Percentiles rank a stretch among this genome's conserved stretches.
phyloP scores from a whole-genome alignment of 2,888 invertebrate species.

The Gnatocerus cornutus region DNA sequence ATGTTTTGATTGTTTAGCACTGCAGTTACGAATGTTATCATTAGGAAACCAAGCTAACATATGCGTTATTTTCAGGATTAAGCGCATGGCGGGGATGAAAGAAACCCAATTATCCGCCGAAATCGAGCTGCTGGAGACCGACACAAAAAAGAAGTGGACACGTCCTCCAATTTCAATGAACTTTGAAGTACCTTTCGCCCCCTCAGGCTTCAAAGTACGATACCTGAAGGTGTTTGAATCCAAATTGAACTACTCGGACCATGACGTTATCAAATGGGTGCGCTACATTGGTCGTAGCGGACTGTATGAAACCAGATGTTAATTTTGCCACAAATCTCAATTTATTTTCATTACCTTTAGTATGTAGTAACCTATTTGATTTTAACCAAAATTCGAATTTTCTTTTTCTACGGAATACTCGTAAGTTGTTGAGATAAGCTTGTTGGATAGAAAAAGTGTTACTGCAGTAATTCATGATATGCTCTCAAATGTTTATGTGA shows the following conservation, averaged over 20 bases:
- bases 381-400: conserved; percentile 3
- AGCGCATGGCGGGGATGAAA: conserved; percentile 98
- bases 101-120: conserved; percentile 99
- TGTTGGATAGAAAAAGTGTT: conserved; percentile 24
- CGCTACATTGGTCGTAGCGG: conserved; percentile 99
- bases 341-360: neutral
- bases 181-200: conserved; percentile 99
- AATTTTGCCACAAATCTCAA: neutral
- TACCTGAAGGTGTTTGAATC: conserved; percentile 99
- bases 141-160: conserved; percentile 99
- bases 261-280: conserved; percentile 99
- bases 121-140: conserved; percentile 98
- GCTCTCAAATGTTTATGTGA: conserved; percentile 39
- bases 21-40: too few species aligned
- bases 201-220: conserved; percentile 99
- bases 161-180: conserved; percentile 99
- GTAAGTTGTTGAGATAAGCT: conserved; percentile 21
- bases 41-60: too few species aligned
- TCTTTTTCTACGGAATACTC: conserved; percentile 26
- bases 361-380: neutral
- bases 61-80: conserved; percentile 82
- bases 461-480: conserved; percentile 13
- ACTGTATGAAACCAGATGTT: conserved; percentile 99
- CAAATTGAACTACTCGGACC: conserved; percentile 99
- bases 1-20: too few species aligned